These are phyloP conservation scores for Palaemon carinicauda DNA, from an alignment of 1,140 invertebrate species.

Conservation along the genomic window DNA sequence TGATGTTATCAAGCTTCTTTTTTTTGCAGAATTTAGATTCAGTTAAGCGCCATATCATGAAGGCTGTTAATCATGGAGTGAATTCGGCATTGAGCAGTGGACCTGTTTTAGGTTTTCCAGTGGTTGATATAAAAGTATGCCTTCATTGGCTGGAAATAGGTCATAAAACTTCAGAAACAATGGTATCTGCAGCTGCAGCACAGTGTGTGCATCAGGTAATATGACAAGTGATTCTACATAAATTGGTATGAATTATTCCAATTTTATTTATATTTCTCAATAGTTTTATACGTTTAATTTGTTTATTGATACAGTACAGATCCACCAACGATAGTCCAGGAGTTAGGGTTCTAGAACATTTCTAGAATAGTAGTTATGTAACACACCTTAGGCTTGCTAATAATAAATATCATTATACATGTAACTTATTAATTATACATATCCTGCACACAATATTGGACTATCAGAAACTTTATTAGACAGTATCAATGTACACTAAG, in stretches of 20 bases:
- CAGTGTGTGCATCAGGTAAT: slow-evolving; percentile 72
- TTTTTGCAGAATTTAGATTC: slow-evolving; percentile 47
- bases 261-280: not conserved
- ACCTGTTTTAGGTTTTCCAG: slow-evolving; percentile 68
- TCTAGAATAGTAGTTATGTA: too few species aligned
- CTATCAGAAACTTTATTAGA: too few species aligned
- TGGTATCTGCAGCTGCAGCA: slow-evolving; percentile 79
- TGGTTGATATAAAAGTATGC: slow-evolving; percentile 78
- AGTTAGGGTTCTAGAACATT: too few species aligned
- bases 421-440: too few species aligned
- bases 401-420: too few species aligned
- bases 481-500: too few species aligned
- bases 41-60: slow-evolving; percentile 64
- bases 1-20: too few species aligned
- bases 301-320: too few species aligned
- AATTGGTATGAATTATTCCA: not conserved
- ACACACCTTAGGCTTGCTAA: too few species aligned
- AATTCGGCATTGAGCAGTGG: slow-evolving; percentile 66
- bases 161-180: slow-evolving; percentile 77
- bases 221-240: not conserved
- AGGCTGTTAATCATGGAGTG: slow-evolving; percentile 67
- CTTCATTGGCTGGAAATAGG: slow-evolving; percentile 80
- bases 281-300: too few species aligned
- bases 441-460: too few species aligned
- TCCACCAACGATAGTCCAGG: too few species aligned